Evolutionary conservation across 1,140 invertebrate genomes (phyloP), one percentile per base, ranked within the genome.

Genomic region (Calosoma granatense): DNA sequence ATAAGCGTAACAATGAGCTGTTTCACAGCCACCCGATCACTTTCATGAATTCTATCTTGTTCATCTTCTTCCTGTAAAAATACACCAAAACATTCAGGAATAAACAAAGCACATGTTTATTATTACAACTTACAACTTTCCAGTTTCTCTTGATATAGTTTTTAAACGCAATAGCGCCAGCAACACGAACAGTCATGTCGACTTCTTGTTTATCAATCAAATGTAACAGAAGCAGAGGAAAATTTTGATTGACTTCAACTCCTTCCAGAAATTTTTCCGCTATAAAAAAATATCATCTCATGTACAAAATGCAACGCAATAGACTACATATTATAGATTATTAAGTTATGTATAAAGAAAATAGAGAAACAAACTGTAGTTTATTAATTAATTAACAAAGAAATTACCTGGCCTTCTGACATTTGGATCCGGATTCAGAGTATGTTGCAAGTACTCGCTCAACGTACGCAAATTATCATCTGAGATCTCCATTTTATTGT

Each of bases 61-160:
- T 77, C 74, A 74, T 94, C 91, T 74, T 90, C 90, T 53, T 86
- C 83, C 86, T 92, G 63, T 54, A 71, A 68, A 56, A 61, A 62
- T 26, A 57, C 56, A 60, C n/a, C 41, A 57, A 58, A 54, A n/a
- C n/a, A n/a, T n/a, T n/a, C n/a, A n/a, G n/a, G n/a, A n/a, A 56
- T 59, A 55, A 58, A 56, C 54, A 60, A 41, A 64, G 23, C 15
- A 51, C 39, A 26, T 47, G 56, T 26, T 52, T 19, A 43, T 14
- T 22, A 14, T 19, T 14, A 20, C 9, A 56, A 81, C 82, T 78
- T 77, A 93, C 90, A 64, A 89, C 77, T 76, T 82, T 81, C 96
- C 96, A 99, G 75, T 97, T 95, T 55, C 92, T 78, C 72, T 97
- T 97, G 3, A 97, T 83, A 72, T 87, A 96, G 73, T 99, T 99